Percentiles rank a stretch among this genome's conserved stretches.
Conservation (phyloP, 2,888 invertebrate genomes). For the Oscheius sp. region DNA sequence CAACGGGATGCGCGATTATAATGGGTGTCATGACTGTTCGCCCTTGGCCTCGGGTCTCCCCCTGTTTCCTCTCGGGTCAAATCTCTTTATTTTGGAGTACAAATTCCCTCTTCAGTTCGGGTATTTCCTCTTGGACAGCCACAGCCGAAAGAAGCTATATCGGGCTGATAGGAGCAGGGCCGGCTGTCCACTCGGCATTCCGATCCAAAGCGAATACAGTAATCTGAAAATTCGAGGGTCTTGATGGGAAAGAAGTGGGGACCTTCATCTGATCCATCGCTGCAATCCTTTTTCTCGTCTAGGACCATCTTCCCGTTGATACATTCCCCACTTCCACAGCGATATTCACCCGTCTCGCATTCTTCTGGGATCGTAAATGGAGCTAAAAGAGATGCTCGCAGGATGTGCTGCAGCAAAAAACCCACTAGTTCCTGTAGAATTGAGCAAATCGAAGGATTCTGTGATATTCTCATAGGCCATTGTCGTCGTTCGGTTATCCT, state of each 20-base stretch:
- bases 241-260: neutral
- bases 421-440: neutral
- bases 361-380: conserved; percentile 22
- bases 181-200: conserved; percentile 30
- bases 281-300: conserved; percentile 55
- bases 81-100: conserved; percentile 23
- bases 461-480: neutral
- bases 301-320: conserved; percentile 41
- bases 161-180: conserved; percentile 52
- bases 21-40: neutral
- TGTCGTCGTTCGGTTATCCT: neutral
- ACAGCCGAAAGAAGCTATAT: conserved; percentile 51
- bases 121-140: conserved; percentile 43
- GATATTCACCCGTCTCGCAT: conserved; percentile 52
- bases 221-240: no score
- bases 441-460: neutral
- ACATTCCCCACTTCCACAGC: conserved; percentile 54
- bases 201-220: conserved; percentile 31
- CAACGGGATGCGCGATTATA: neutral
- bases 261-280: conserved; percentile 52
- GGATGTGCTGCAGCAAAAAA: no score
- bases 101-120: conserved; percentile 37
- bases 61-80: no score
- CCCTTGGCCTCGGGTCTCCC: neutral
- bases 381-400: neutral